Evolutionary conservation across 2,888 invertebrate species (phyloP), one percentile per base, ranked within the genome.

Genomic region (Lithodes maja): DNA sequence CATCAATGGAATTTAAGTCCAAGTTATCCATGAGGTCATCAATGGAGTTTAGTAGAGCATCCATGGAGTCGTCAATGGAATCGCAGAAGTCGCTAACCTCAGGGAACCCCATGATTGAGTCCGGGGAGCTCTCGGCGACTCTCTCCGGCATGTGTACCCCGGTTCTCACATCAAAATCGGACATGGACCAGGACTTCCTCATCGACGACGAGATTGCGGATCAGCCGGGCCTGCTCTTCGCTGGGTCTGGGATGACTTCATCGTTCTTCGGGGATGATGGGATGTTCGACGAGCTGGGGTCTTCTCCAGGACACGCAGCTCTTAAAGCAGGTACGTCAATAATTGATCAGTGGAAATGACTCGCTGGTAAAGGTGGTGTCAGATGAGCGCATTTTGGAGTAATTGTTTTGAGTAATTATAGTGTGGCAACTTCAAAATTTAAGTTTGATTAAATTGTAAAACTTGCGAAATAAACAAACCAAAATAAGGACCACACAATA

Each of bases 131-230:
- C 68, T 87, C 81, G 69, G 83, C 81, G 69, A 90, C 87, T 9
- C 75, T 55, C 2, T 90, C 90, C 2, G 90, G 90, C 7, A 90
- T 80, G 75, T 88, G 88, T 68, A 90, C 90, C 12, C 90, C 90
- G 2, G 69, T 85, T 1, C 17, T 90, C 17, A 88, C 68, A n/a
- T 53, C 80, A 12, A 77, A 55, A 3, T 52, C 84, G 2, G 91
- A 91, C 74, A 55, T 90, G 53, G 91, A 91, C 68, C 91, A 93
- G 81, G 97, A 97, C 93, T 97, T 96, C 94, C 95, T 98, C 91
- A 96, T 96, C 91, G 98, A 98, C 93, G 98, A 98, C 93, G 98
- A 98, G 94, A 98, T 98, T 90, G 97, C 97, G 75, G 98, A 98
- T 94, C 98, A 98, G 93, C 98, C 98, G 12, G 97, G 96, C 0